Conservation (phyloP, 2,797 vertebrate genomes). For the Oophaga sylvatica region DNA sequence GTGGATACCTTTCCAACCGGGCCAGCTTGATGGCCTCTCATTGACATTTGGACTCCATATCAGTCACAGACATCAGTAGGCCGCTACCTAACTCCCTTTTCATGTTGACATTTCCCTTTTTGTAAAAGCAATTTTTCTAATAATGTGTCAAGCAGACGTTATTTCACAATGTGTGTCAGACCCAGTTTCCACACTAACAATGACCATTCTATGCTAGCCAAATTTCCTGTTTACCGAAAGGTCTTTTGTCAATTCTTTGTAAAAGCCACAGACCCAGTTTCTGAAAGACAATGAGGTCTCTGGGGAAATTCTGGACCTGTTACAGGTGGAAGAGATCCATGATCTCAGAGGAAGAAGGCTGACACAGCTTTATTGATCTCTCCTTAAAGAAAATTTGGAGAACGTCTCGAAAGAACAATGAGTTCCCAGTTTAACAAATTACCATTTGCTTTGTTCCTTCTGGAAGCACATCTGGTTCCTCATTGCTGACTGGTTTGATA, state of each 20-base stretch:
- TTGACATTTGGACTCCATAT: background rate
- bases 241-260: conserved; percentile 25
- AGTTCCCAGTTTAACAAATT: conserved; percentile 20
- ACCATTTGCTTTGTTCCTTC: background rate
- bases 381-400: conserved; percentile 26
- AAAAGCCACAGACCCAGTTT: conserved; percentile 27
- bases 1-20: background rate
- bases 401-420: conserved; percentile 27
- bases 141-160: background rate
- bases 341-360: conserved; percentile 15
- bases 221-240: conserved; percentile 28
- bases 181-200: conserved; percentile 28
- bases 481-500: conserved; percentile 3
- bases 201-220: conserved; percentile 7
- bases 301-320: conserved; percentile 26
- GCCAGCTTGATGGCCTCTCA: background rate
- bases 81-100: background rate
- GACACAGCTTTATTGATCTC: conserved; percentile 22
- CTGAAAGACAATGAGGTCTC: conserved; percentile 28
- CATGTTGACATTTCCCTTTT: background rate
- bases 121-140: background rate
- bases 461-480: conserved; percentile 43
- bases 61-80: background rate
- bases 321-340: conserved; percentile 42
- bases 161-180: conserved; percentile 1